phyloP scores from a whole-genome alignment of 2,113 vertebrate species.

The Stictonetta naevosa region DNA sequence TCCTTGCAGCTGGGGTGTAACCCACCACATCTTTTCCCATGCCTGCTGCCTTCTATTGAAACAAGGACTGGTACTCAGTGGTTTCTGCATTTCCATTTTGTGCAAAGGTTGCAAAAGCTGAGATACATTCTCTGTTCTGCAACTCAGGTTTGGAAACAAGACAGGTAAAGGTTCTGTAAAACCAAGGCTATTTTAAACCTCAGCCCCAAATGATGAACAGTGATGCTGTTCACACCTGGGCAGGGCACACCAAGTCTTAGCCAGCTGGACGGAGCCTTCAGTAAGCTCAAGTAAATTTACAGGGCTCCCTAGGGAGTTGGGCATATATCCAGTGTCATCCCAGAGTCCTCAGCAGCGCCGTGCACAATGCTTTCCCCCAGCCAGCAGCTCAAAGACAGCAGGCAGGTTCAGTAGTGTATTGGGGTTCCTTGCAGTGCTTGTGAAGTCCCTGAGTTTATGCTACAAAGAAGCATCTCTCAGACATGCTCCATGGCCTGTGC shows the following conservation, averaged over 20 bases:
- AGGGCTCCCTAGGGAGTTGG: neutral
- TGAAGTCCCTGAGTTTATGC: conserved; percentile 46
- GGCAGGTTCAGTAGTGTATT: neutral
- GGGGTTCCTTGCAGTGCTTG: neutral
- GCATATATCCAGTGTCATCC: neutral
- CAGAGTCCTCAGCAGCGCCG: neutral
- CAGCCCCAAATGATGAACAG: neutral
- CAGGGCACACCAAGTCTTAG: neutral
- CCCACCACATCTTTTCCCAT: neutral
- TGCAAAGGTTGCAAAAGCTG: neutral
- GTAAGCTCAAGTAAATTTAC: neutral
- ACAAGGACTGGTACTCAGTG: neutral
- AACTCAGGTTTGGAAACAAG: neutral
- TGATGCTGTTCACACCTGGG: accelerated
- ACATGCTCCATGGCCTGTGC: neutral
- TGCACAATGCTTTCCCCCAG: neutral
- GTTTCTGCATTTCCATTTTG: neutral
- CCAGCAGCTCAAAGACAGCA: neutral
- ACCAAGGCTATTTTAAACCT: neutral
- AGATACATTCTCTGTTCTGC: neutral
- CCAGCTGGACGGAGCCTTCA: neutral
- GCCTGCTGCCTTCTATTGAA: neutral
- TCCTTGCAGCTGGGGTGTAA: neutral
- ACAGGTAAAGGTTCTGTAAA: neutral
- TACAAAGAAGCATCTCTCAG: neutral